Conservation (phyloP, 2,888 invertebrate species). For the Ichneumoninae sp. region DNA sequence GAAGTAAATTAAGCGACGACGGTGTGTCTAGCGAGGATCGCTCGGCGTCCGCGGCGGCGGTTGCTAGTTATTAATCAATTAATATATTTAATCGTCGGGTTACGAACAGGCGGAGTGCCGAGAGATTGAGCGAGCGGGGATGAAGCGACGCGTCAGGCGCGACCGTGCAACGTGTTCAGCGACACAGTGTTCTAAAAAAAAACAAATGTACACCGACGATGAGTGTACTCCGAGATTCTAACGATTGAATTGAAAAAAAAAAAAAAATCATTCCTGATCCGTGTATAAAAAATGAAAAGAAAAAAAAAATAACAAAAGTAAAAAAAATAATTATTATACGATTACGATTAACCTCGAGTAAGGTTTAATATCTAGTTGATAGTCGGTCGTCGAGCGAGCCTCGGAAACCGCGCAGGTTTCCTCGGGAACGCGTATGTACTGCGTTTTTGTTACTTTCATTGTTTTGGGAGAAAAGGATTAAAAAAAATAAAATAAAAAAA, state of each 20-base stretch:
- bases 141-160: background rate
- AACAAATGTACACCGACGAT: background rate
- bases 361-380: constrained; percentile 65
- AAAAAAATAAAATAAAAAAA: background rate
- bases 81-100: constrained; percentile 12
- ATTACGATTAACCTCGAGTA: constrained; percentile 65
- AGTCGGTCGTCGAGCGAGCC: constrained; percentile 41
- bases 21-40: constrained; percentile 18
- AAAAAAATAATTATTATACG: constrained; percentile 40
- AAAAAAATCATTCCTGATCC: constrained; percentile 63
- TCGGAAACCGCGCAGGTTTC: constrained; percentile 64
- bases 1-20: constrained; percentile 36
- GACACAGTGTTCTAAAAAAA: constrained; percentile 25
- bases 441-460: background rate
- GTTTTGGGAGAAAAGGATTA: background rate
- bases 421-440: background rate
- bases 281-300: constrained; percentile 52
- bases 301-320: constrained; percentile 44
- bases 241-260: constrained; percentile 45
- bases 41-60: constrained; percentile 21
- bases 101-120: background rate
- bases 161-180: constrained; percentile 25
- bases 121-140: background rate
- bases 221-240: constrained; percentile 34
- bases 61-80: constrained; percentile 19